Conservation (phyloP, 2,113 vertebrate genomes). For the Nerophis ophidion region DNA sequence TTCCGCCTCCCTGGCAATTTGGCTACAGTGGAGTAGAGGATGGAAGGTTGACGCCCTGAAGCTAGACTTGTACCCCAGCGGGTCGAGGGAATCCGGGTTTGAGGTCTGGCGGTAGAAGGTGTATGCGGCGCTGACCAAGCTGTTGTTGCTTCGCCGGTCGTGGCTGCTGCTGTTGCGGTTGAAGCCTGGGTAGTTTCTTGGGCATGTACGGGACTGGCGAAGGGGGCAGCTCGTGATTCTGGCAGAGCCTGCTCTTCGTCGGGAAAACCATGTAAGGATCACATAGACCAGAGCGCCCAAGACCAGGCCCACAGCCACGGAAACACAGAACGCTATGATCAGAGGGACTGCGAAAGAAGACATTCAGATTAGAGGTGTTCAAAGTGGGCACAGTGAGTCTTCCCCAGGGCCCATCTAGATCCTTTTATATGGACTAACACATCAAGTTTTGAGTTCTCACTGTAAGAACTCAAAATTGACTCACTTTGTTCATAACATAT, state of each 20-base stretch:
- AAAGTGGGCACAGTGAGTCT: too few species aligned
- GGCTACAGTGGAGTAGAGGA: slow-evolving; percentile 86
- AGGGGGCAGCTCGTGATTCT: slow-evolving; percentile 81
- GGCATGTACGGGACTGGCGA: slow-evolving; percentile 62
- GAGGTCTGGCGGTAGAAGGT: slow-evolving; percentile 86
- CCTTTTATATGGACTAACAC: too few species aligned
- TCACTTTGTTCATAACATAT: too few species aligned
- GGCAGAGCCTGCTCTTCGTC: slow-evolving; percentile 81
- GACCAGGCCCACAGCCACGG: slow-evolving; percentile 83
- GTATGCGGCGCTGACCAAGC: slow-evolving; percentile 82
- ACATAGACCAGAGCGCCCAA: slow-evolving; percentile 85
- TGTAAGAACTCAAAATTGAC: too few species aligned
- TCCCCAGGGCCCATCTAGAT: too few species aligned
- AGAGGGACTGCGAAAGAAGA: slow-evolving; percentile 75
- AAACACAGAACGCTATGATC: slow-evolving; percentile 88
- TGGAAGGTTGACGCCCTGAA: slow-evolving; percentile 95
- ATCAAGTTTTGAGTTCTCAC: too few species aligned
- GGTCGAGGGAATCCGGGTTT: slow-evolving; percentile 81
- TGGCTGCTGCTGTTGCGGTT: slow-evolving; percentile 87
- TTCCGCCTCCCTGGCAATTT: slow-evolving; percentile 82
- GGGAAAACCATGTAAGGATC: slow-evolving; percentile 80
- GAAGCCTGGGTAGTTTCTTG: slow-evolving; percentile 75
- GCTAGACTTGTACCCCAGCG: slow-evolving; percentile 84
- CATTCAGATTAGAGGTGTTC: background rate
- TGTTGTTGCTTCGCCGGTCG: slow-evolving; percentile 91